Base-by-base conservation (phyloP, 2,888 invertebrate species). In the Agrypnus murinus region DNA sequence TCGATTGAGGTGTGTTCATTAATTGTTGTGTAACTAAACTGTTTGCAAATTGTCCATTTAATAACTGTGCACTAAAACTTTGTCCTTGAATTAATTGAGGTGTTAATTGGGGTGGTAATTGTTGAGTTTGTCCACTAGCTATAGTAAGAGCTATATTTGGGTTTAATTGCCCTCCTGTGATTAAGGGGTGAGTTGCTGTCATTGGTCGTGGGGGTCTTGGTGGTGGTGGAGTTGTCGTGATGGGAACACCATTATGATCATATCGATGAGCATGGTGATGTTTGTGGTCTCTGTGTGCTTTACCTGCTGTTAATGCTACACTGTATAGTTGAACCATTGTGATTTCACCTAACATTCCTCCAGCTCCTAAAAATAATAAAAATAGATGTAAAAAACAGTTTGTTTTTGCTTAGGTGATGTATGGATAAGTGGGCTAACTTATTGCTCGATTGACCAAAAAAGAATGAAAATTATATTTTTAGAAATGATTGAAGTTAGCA, bases 221-320 rank as follows among this genome's bases (percentile, higher is more conserved):
- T 0, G 89, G 87, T 46, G 91, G 89, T 0, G 91, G 87, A 7
- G 91, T 85, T 1, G 90, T 87, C 8, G 90, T 90, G 10, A 91
- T 83, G 12, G 89, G 88, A 12, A 87, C 87, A 0, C 93, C 93
- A 74, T 93, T 91, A 81, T 93, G 93, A 78, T 91, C 92, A 80
- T 92, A 93, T 79, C 92, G 92, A 82, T 94, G 94, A 0, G 90
- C 94, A 84, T 95, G 95, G 81, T 95, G 95, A 81, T 95, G 95
- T 81, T 95, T 95, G 85, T 95, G 95, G 80, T 95, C 94, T 75
- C 91, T 92, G 85, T 95, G 95, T 0, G 95, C 95, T 84, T 95
- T 95, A 0, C 95, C 95, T 1, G 95, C 95, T 1, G 93, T 93
- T 69, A 95, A 82, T 0, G 95, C 95, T 0, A 94, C 93, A 69